phyloP scores from a whole-genome alignment of 64 coral and sea anemone genomes.

The Exaiptasia diaphana region DNA sequence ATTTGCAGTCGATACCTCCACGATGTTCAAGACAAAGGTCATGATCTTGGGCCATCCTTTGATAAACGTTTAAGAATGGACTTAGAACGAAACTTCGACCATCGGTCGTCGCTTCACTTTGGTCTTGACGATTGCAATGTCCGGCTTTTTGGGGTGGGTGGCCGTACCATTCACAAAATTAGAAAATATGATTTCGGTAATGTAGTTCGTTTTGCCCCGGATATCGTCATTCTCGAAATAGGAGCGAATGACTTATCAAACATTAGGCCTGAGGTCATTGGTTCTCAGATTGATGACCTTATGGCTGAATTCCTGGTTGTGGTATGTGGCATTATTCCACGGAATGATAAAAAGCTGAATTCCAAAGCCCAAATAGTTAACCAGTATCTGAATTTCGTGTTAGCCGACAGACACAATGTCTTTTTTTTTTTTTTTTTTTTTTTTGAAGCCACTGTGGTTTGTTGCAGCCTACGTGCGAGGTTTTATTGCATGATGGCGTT shows the following conservation, averaged over 20 bases:
- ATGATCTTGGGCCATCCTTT: not conserved
- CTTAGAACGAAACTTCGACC: not conserved
- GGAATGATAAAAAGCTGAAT: too few species aligned
- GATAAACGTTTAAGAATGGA: not conserved
- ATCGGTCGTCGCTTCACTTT: not conserved
- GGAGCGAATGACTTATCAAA: not conserved
- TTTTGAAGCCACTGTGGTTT: too few species aligned
- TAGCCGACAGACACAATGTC: too few species aligned
- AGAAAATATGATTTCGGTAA: not conserved
- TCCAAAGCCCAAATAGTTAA: too few species aligned
- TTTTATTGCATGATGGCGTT: too few species aligned
- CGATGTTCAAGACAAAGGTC: too few species aligned
- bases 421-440: too few species aligned
- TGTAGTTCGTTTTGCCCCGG: not conserved
- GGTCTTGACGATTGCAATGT: not conserved
- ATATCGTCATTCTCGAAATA: constrained; percentile 9
- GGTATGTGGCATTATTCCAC: too few species aligned
- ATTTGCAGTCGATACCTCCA: too few species aligned
- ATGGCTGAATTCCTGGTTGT: too few species aligned
- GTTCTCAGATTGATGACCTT: not conserved
- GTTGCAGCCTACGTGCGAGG: too few species aligned
- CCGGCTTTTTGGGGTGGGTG: not conserved
- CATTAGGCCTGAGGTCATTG: not conserved
- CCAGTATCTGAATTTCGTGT: too few species aligned
- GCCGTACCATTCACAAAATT: not conserved